Conservation (phyloP, 2,888 invertebrate species). For the Unio delphinus region DNA sequence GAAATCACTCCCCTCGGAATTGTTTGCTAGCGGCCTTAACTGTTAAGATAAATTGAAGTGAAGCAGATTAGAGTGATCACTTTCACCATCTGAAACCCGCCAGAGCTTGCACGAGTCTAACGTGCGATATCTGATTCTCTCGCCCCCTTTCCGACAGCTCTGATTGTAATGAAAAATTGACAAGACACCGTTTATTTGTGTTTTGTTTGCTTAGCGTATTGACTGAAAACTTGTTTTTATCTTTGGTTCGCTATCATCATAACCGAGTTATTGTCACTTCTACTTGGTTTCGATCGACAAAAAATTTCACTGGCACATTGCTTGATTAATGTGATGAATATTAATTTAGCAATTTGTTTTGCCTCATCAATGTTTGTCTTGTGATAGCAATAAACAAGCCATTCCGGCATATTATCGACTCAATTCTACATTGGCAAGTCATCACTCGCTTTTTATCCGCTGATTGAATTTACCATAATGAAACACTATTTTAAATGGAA, state of each 20-base stretch:
- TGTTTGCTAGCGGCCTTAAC: no score
- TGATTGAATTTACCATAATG: conserved; percentile 36
- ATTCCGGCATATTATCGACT: conserved; percentile 43
- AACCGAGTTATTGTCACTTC: conserved; percentile 31
- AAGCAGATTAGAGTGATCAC: no score
- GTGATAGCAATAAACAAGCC: conserved; percentile 41
- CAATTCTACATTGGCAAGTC: conserved; percentile 36
- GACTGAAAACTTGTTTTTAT: conserved; percentile 1
- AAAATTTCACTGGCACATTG: conserved; percentile 36
- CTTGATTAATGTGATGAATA: conserved; percentile 45
- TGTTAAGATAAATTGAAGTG: no score
- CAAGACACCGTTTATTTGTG: no score
- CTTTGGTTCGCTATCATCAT: conserved; percentile 14
- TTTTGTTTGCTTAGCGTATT: no score
- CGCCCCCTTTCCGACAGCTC: no score
- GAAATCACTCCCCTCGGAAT: no score
- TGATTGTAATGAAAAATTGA: no score
- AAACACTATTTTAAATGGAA: conserved; percentile 21
- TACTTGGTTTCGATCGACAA: conserved; percentile 18
- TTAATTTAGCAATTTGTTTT: conserved; percentile 49
- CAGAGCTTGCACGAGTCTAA: no score
- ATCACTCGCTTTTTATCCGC: conserved; percentile 42
- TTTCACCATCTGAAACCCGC: no score
- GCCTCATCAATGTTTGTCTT: conserved; percentile 37
- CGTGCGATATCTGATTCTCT: no score